These are phyloP conservation scores for Hyposoter didymator DNA, from an alignment of 2,888 invertebrate genomes.

Conservation along the genomic window DNA sequence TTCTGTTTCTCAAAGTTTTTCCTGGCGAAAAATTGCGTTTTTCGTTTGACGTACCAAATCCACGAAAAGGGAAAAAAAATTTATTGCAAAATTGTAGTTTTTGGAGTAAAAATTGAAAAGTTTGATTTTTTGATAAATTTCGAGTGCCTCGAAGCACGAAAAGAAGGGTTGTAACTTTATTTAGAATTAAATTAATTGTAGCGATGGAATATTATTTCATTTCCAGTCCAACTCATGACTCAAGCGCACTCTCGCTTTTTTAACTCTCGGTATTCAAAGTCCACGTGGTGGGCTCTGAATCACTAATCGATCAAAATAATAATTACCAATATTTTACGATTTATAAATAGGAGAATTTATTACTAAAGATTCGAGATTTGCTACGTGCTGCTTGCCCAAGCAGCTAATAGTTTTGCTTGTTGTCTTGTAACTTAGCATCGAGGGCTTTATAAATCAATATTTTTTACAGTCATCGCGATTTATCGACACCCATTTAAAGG, in stretches of 20 bases:
- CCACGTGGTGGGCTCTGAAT: constrained; percentile 11
- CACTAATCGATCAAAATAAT: not conserved
- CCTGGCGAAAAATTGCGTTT: not conserved
- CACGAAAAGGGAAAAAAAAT: not conserved
- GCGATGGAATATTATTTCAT: not conserved
- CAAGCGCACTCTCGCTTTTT: constrained; percentile 3
- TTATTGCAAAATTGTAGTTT: not conserved
- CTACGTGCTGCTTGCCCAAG: not conserved
- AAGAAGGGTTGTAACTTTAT: constrained; percentile 25
- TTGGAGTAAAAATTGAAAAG: not conserved
- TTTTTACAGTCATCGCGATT: constrained; percentile 37
- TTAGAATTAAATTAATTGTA: constrained; percentile 11
- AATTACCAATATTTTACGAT: not conserved
- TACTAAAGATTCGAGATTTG: not conserved
- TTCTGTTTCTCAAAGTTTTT: not conserved
- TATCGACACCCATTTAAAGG: not conserved
- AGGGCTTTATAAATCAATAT: not conserved
- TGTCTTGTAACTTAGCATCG: not conserved
- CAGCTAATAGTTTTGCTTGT: not conserved
- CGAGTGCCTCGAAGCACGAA: constrained; percentile 13
- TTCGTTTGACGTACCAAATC: not conserved
- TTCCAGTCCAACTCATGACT: not conserved
- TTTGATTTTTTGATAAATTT: constrained; percentile 1
- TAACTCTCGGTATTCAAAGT: constrained; percentile 7
- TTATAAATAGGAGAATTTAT: not conserved